Conservation (phyloP, 2,113 vertebrate genomes). For the Hemiscyllium ocellatum region DNA sequence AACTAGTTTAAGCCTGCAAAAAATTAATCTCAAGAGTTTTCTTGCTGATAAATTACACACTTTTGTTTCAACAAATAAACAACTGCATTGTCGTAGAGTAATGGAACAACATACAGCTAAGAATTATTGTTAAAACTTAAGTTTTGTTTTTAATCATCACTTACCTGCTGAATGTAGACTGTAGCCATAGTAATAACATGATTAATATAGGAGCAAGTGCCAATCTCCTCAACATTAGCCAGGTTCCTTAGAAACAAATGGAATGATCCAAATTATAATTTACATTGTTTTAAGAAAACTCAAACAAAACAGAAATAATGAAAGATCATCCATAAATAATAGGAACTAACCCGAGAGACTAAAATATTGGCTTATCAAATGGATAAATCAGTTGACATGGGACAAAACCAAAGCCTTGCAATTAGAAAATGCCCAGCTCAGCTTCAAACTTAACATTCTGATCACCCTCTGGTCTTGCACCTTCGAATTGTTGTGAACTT, state of each 20-base stretch:
- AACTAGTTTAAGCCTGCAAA: no score
- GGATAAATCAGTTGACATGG: background rate
- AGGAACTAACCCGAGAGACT: background rate
- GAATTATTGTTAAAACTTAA: background rate
- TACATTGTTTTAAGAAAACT: background rate
- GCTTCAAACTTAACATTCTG: background rate
- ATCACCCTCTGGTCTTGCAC: background rate
- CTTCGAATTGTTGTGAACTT: background rate
- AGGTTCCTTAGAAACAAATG: slow-evolving; percentile 68
- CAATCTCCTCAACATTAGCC: slow-evolving; percentile 95
- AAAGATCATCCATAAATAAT: background rate
- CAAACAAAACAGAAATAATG: background rate
- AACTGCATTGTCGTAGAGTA: background rate
- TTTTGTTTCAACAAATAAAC: background rate
- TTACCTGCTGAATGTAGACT: slow-evolving; percentile 92
- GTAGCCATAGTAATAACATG: slow-evolving; percentile 97
- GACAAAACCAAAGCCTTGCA: background rate
- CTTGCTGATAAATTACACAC: background rate
- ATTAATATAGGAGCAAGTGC: slow-evolving; percentile 94
- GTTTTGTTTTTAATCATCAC: slow-evolving; percentile 20
- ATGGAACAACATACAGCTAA: background rate
- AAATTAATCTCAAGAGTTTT: background rate
- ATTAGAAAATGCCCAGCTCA: background rate
- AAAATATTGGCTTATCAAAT: background rate
- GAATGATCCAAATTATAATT: slow-evolving; percentile 15